These are phyloP conservation scores for Xestia rhomboidea DNA, from an alignment of 2,888 invertebrate species.

Conservation along the genomic window DNA sequence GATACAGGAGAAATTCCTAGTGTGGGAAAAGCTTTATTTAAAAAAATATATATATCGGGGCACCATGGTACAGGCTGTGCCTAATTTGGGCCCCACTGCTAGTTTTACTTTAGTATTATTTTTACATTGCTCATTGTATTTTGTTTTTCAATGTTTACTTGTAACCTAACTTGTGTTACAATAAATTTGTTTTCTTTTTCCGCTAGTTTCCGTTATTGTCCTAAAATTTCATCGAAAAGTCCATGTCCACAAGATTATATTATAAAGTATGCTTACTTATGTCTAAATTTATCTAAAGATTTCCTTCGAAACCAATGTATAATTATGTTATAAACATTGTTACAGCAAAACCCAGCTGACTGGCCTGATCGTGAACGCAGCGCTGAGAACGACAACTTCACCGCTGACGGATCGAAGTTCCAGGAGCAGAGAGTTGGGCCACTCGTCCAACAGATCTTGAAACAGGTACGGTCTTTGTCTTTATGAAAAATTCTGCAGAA, in stretches of 20 bases:
- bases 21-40: no score
- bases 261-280: not conserved
- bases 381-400: conserved; percentile 86
- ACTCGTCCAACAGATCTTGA: conserved; percentile 87
- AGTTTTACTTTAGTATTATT: not conserved
- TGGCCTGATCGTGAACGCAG: conserved; percentile 87
- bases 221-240: not conserved
- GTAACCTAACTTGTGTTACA: not conserved
- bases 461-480: conserved; percentile 76
- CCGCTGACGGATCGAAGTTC: conserved; percentile 88
- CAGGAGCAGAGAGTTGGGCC: conserved; percentile 86
- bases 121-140: not conserved
- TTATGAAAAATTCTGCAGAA: not conserved
- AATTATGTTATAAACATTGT: not conserved
- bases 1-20: no score
- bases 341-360: conserved; percentile 75
- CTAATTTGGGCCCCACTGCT: not conserved
- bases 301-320: not conserved
- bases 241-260: not conserved
- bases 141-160: not conserved
- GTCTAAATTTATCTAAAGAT: not conserved
- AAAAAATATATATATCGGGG: no score
- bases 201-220: not conserved
- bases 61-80: not conserved
- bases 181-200: not conserved